Evolutionary conservation across 2,888 invertebrate genomes (phyloP), one percentile per base, ranked within the genome.

Genomic region (Hydraecia micacea): DNA sequence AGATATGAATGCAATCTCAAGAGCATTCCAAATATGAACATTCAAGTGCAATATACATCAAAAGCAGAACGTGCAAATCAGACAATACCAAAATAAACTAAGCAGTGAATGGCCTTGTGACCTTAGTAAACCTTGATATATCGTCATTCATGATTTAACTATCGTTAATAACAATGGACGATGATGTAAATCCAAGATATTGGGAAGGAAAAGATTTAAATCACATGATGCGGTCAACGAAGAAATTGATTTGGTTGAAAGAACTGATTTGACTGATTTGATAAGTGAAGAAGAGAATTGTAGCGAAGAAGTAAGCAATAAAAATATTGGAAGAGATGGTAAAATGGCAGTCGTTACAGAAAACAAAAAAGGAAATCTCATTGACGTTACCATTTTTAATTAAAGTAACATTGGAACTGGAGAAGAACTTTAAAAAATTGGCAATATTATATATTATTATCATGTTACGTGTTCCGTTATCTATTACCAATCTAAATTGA

Each of bases 31-130:
- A 88, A 82, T 85, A 81, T 76, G 74, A 82, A 73, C 65, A 78
- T 83, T 81, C 77, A 83, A 88, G 85, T 85, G 82, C 75, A 79
- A 81, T 75, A 72, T 66, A 79, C 83, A 88, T 88, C 83, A 87
- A 84, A 80, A 65, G 36, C 25, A 8, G 66, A 69, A 69, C 70
- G 83, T 77, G 85, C 87, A 86, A 83, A 85, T 85, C 76, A 83
- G 72, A 76, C 52, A 69, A 77, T 73, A 81, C 77, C 25, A 39
- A 81, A 88, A 86, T 87, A 86, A 65, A 65, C 62, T 46, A 25
- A 73, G 32, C 77, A 79, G 83, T 85, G 75, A 81, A 83, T 83
- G 79, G 15, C 81, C 85, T 81, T 75, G 68, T 73, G 52, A 80
- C 77, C 78, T 84, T 77, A 68, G 36, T 55, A 65, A 79, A 83